A percentile compares a stretch with the other conserved stretches of the same genome.
phyloP scores from a whole-genome alignment of 2,113 vertebrate genomes.

The Sphyrna mokarran region DNA sequence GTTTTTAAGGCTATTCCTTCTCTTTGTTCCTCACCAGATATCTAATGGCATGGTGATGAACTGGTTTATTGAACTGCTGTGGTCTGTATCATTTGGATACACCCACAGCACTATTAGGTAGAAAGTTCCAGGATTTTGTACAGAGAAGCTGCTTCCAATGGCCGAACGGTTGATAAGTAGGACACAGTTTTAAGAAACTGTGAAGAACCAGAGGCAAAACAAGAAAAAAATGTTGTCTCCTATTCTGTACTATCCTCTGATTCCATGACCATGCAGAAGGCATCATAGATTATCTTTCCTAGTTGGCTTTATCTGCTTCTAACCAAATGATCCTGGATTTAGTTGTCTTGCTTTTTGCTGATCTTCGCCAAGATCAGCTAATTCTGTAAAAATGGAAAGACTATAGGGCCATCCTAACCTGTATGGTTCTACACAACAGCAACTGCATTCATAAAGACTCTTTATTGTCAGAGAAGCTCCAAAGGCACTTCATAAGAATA shows the following conservation, averaged over 20 bases:
- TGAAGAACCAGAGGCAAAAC: background rate
- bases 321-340: background rate
- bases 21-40: background rate
- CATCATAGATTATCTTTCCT: background rate
- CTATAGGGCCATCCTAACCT: too few species aligned
- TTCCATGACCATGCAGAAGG: background rate
- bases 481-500: background rate
- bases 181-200: background rate
- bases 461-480: background rate
- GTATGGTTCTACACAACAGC: background rate
- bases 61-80: too few species aligned
- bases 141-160: background rate
- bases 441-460: background rate
- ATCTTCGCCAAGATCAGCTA: background rate
- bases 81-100: too few species aligned
- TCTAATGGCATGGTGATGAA: background rate
- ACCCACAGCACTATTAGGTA: background rate
- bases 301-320: background rate
- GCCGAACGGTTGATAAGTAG: background rate
- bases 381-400: background rate
- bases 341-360: background rate
- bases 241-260: background rate
- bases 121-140: background rate
- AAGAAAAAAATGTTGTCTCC: too few species aligned
- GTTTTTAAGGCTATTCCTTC: background rate